Evolutionary conservation across 1,140 invertebrate species (phyloP).

Genomic region (Eumeta japonica): DNA sequence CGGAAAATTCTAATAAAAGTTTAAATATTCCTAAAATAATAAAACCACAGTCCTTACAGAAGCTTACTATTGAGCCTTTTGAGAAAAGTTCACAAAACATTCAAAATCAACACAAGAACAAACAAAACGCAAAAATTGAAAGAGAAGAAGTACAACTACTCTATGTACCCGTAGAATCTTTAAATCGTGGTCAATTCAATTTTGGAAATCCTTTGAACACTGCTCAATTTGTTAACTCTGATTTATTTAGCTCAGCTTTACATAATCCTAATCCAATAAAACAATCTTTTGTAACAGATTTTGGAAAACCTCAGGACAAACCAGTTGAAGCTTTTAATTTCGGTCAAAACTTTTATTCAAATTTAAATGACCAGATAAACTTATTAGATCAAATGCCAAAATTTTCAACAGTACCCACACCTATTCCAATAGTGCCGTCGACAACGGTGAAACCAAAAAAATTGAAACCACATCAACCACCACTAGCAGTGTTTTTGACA

Average conservation of each 20-base stretch:
- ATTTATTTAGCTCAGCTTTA: slow-evolving; percentile 30
- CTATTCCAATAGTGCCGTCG: slow-evolving; percentile 45
- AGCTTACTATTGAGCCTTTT: slow-evolving; percentile 32
- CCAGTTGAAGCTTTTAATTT: slow-evolving; percentile 21
- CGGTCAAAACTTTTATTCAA: slow-evolving; percentile 25
- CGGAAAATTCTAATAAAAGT: slow-evolving; percentile 31
- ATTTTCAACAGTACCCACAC: slow-evolving; percentile 40
- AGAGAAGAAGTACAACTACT: slow-evolving; percentile 73
- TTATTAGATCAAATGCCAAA: slow-evolving; percentile 27
- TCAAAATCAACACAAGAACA: too few relatives aligned
- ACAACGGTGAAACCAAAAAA: slow-evolving; percentile 58
- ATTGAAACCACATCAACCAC: slow-evolving; percentile 75
- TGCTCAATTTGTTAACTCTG: slow-evolving; percentile 29
- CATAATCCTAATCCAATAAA: slow-evolving; percentile 28
- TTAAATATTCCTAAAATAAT: slow-evolving; percentile 19
- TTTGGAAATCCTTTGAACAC: slow-evolving; percentile 32
- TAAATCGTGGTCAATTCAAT: slow-evolving; percentile 62
- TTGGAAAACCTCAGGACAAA: slow-evolving; percentile 23
- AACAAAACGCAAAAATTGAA: slow-evolving; percentile 42
- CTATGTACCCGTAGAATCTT: slow-evolving; percentile 76
- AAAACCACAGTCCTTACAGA: slow-evolving; percentile 34
- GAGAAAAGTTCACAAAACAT: slow-evolving; percentile 13
- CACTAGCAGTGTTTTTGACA: slow-evolving; percentile 74
- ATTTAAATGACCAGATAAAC: slow-evolving; percentile 30
- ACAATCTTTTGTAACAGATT: slow-evolving; percentile 31